A percentile compares a stretch with the other conserved stretches of the same genome.
phyloP scores from a whole-genome alignment of 2,888 invertebrate species.

The Druceiella hillmani region DNA sequence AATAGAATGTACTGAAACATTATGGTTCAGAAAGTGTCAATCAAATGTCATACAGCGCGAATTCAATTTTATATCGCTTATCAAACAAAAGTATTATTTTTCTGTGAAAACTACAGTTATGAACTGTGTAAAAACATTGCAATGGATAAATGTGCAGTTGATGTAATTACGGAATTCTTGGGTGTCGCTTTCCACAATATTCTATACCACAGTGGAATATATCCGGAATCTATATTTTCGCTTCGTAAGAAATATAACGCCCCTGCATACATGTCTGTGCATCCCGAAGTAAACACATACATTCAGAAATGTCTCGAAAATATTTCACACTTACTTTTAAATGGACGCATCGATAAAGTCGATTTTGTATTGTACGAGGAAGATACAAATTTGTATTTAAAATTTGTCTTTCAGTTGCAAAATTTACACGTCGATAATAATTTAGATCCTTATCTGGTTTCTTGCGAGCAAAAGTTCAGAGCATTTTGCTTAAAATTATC shows the following conservation, averaged over 20 bases:
- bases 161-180: slow-evolving; percentile 60
- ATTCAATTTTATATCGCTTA: no score
- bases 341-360: slow-evolving; percentile 44
- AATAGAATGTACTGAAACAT: no score
- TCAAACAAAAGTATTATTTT: no score
- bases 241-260: slow-evolving; percentile 58
- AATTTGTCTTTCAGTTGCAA: slow-evolving; percentile 38
- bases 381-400: slow-evolving; percentile 30
- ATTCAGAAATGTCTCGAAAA: slow-evolving; percentile 51
- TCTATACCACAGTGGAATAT: slow-evolving; percentile 54
- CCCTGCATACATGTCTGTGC: slow-evolving; percentile 53
- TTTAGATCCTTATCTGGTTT: slow-evolving; percentile 55
- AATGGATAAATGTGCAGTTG: slow-evolving; percentile 46
- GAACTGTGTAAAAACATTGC: no score
- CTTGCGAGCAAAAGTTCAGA: slow-evolving; percentile 56
- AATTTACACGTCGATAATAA: slow-evolving; percentile 31
- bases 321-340: slow-evolving; percentile 44
- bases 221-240: slow-evolving; percentile 59
- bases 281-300: slow-evolving; percentile 62
- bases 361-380: slow-evolving; percentile 45
- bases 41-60: no score
- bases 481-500: slow-evolving; percentile 56
- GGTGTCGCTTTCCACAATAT: slow-evolving; percentile 61
- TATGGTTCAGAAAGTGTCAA: no score
- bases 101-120: no score